Evolutionary conservation across 2,888 invertebrate species (phyloP), one percentile per base, ranked within the genome.

Genomic region (Lysandra bellargus): DNA sequence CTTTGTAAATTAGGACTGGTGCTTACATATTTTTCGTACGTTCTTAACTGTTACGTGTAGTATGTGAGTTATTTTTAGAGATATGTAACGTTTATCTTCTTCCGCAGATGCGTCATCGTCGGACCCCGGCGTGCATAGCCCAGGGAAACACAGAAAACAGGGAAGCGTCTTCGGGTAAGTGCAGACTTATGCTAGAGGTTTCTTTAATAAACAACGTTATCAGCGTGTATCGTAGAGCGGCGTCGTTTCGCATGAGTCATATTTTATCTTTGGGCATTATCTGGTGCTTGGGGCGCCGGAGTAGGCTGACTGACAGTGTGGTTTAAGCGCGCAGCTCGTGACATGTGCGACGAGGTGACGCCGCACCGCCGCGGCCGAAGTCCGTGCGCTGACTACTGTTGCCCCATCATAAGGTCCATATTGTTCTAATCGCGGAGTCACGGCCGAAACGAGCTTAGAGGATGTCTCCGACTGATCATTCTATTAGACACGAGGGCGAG

Each of bases 161-260:
- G 97, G 97, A 78, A 98, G 98, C 86, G 97, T 97, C 88, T 97
- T 69, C 69, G 69, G 97, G 98, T 98, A 92, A 97, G 97, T 96
- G 69, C 14, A 1, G 12, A 33, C 30, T 69, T 69, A 5, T 37
- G 69, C 5, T 69, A 33, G 37, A 17, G 69, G 73, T 74, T 73
- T 74, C 73, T 40, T 79, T 57, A 73, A 53, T 81, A 83, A 84
- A 83, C 81, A 80, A 82, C 81, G 80, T 86, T 87, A 87, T 86
- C 86, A 83, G 64, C 30, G 53, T 80, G 37, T 82, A 81, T 84
- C 79, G 80, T 81, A 53, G 80, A 84, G 81, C 83, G 82, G 83
- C 80, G 84, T 82, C 78, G 84, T 86, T 86, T 86, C 85, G 84
- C 84, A 84, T 91, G 90, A 90, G 88, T 91, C 89, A 91, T 87